phyloP scores from a whole-genome alignment of 2,888 invertebrate species.

The Chrysomela aeneicollis region DNA sequence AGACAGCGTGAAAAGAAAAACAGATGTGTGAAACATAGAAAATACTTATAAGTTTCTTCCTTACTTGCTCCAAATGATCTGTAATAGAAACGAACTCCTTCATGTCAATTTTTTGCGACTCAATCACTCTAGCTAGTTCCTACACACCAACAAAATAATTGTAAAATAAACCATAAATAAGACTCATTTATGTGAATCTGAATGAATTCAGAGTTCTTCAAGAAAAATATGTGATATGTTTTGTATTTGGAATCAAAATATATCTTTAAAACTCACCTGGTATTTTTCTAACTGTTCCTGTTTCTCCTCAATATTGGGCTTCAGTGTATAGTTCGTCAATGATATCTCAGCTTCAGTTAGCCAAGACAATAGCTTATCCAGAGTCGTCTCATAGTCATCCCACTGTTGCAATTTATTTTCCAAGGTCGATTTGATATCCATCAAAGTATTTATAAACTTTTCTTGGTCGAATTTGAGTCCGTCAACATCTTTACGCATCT shows the following conservation, averaged over 20 bases:
- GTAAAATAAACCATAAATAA: neutral
- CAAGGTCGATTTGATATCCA: constrained; percentile 79
- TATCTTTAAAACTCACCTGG: constrained; percentile 69
- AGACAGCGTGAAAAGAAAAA: constrained; percentile 13
- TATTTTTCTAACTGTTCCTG: constrained; percentile 89
- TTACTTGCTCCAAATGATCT: constrained; percentile 87
- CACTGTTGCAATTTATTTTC: constrained; percentile 89
- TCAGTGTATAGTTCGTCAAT: constrained; percentile 84
- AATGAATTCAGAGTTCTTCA: too few species aligned
- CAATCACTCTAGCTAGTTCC: constrained; percentile 79
- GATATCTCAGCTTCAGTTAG: constrained; percentile 85
- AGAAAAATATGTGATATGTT: too few species aligned
- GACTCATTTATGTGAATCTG: too few species aligned
- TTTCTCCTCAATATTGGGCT: constrained; percentile 88
- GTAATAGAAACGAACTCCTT: constrained; percentile 77
- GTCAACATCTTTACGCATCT: constrained; percentile 81
- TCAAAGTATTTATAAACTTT: constrained; percentile 79
- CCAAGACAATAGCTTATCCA: constrained; percentile 85
- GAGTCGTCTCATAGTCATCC: constrained; percentile 88
- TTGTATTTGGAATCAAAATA: too few species aligned
- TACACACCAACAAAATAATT: constrained; percentile 57
- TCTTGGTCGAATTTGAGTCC: constrained; percentile 85
- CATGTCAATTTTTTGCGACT: constrained; percentile 75
- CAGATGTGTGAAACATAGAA: constrained; percentile 10
- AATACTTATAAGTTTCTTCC: constrained; percentile 54